Evolutionary conservation across 1,140 invertebrate genomes (phyloP), one percentile per base, ranked within the genome.

Genomic region (Oppia nitens): DNA sequence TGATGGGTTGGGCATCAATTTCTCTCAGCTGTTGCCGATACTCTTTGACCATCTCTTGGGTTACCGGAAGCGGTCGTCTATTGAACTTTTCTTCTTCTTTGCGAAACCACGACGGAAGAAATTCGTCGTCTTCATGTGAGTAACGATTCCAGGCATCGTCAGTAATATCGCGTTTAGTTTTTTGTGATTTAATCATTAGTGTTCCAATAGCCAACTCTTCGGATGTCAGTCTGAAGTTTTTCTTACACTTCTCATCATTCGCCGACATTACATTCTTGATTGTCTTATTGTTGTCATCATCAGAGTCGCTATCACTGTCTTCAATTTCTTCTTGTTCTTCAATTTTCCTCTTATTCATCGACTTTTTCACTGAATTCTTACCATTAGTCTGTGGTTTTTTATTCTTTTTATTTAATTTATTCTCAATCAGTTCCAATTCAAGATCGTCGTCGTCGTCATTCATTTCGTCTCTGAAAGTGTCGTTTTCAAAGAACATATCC

Each of bases 11-110:
- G 0, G 83, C 84, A 73, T 98, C 92, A 3, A 98, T 80, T 63
- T 93, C 91, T 73, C 87, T 81, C 23, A 87, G 65, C 59, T 73
- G 69, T 55, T 77, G 66, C 64, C 72, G 73, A 62, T 80, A 81
- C 57, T 75, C 70, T 32, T 70, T 53, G 17, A 80, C 68, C 63
- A 76, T 71, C 51, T 75, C 75, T 72, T 75, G 58, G 3, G 59
- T 54, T 26, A 67, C 67, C 14, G 62, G 62, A 2, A 65, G 20
- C 20, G 59, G 57, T 47, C 63, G 64, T 29, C 53, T 79, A 81
- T 87, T 90, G 68, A 96, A 87, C 69, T 86, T 85, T 57, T 83
- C 79, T 73, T 99, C 96, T 67, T 99, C 95, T 60, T 89, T 78
- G 0, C 81, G 76, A 77, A 99, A 99, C 96, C 96, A 99, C 63